Percentiles rank a stretch among this genome's conserved stretches.
Evolutionary conservation across 2,888 invertebrate species (phyloP).

Genomic region (Oxycera nigricornis): DNA sequence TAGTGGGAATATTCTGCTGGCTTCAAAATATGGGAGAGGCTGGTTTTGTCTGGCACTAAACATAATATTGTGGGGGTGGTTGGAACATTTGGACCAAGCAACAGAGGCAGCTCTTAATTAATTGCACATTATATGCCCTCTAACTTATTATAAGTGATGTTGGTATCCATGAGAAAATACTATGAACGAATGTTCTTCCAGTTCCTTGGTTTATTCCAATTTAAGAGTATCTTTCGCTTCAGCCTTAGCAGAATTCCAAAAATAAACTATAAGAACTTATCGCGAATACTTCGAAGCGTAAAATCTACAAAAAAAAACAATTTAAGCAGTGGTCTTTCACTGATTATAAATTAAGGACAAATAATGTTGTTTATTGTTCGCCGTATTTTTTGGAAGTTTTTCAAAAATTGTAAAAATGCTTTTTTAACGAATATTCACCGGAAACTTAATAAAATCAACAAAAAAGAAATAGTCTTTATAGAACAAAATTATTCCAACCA

Average conservation of each 20-base stretch:
- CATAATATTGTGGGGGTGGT: background rate
- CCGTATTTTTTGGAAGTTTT: no score
- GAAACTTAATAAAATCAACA: no score
- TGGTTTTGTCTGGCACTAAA: constrained; percentile 11
- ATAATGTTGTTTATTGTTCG: no score
- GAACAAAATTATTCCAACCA: no score
- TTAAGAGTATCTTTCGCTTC: background rate
- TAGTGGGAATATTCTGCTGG: constrained; percentile 2
- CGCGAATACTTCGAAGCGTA: no score
- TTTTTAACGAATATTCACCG: no score
- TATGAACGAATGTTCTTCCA: background rate
- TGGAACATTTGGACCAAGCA: constrained; percentile 1
- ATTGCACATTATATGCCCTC: constrained; percentile 35
- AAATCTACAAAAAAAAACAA: no score
- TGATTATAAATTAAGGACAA: no score
- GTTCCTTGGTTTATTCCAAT: background rate
- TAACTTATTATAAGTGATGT: constrained; percentile 16
- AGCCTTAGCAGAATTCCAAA: background rate
- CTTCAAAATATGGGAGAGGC: background rate
- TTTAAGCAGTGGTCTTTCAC: no score
- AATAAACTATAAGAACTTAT: no score
- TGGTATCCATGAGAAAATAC: background rate
- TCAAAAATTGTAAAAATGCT: no score
- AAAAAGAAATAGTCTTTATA: no score
- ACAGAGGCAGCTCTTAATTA: constrained; percentile 31